Evolutionary conservation across 2,888 invertebrate genomes (phyloP).

Genomic region (Noctua pronuba): DNA sequence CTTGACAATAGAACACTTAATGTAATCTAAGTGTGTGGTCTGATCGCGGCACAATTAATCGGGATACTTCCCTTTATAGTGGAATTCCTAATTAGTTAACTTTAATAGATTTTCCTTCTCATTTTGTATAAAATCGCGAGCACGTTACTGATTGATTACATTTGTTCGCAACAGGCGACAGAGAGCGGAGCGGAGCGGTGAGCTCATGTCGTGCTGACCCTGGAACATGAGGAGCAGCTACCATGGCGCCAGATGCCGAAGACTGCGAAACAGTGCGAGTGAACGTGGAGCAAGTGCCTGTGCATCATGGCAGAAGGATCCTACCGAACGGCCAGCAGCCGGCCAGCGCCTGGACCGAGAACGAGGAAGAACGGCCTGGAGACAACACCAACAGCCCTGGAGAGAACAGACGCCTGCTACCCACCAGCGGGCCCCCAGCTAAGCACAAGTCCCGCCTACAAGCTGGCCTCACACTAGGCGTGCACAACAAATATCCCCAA

Average conservation of each 20-base stretch:
- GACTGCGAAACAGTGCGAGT: slow-evolving; percentile 78
- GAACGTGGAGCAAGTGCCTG: slow-evolving; percentile 70
- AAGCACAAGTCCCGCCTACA: slow-evolving; percentile 76
- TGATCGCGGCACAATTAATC: slow-evolving; percentile 16
- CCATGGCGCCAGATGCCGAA: slow-evolving; percentile 81
- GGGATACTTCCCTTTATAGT: slow-evolving; percentile 40
- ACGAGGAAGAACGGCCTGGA: slow-evolving; percentile 71
- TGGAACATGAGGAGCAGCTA: slow-evolving; percentile 42
- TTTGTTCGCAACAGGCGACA: slow-evolving; percentile 54
- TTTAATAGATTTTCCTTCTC: slow-evolving; percentile 64
- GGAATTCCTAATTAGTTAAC: slow-evolving; percentile 64
- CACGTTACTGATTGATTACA: slow-evolving; percentile 44
- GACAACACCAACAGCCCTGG: slow-evolving; percentile 74
- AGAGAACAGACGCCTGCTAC: slow-evolving; percentile 80
- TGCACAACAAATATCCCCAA: slow-evolving; percentile 72
- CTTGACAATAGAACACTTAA: background rate
- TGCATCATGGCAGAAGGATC: slow-evolving; percentile 75
- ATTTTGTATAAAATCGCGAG: slow-evolving; percentile 55
- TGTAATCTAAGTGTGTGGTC: background rate
- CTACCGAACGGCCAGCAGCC: slow-evolving; percentile 74
- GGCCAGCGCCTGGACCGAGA: slow-evolving; percentile 81
- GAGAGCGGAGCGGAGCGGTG: slow-evolving; percentile 30
- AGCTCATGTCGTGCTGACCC: slow-evolving; percentile 44
- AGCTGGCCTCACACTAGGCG: slow-evolving; percentile 80
- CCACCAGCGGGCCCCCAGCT: slow-evolving; percentile 62